These are phyloP conservation scores for Caenorhabditis japonica DNA, from an alignment of 2,888 invertebrate species.

Conservation along the genomic window DNA sequence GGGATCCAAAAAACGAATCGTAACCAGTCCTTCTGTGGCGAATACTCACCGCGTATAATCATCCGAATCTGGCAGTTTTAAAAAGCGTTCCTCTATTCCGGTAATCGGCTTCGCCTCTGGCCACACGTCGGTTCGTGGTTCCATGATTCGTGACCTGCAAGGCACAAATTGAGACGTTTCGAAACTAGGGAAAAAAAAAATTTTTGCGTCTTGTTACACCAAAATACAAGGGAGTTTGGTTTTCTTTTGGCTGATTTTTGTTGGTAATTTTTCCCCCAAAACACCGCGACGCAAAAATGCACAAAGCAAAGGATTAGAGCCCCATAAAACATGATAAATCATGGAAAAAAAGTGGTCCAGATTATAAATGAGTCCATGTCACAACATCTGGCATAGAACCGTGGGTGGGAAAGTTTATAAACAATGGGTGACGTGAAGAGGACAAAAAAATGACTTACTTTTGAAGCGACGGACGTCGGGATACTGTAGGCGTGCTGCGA, in stretches of 20 bases:
- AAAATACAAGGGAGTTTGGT: no score
- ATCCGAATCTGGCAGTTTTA: constrained; percentile 80
- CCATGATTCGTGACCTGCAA: constrained; percentile 57
- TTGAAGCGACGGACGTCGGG: constrained; percentile 68
- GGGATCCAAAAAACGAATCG: no score
- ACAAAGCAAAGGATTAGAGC: no score
- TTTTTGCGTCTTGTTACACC: no score
- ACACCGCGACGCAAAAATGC: no score
- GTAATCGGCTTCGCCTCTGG: constrained; percentile 72
- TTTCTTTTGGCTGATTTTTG: no score
- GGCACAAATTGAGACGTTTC: no score
- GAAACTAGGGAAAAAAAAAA: no score
- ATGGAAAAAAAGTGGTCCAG: background rate
- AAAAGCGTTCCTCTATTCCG: constrained; percentile 70
- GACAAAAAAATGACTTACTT: constrained; percentile 52
- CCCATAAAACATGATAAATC: background rate
- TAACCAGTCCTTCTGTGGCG: no score
- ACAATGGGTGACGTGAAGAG: background rate
- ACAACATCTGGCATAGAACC: no score
- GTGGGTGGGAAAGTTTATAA: background rate
- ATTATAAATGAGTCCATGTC: no score
- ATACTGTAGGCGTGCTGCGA: constrained; percentile 73
- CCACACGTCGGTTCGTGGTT: constrained; percentile 75
- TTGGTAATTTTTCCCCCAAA: background rate
- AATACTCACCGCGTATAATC: constrained; percentile 79